phyloP scores from a whole-genome alignment of 2,113 vertebrate genomes.

The Toxotes chatareus region DNA sequence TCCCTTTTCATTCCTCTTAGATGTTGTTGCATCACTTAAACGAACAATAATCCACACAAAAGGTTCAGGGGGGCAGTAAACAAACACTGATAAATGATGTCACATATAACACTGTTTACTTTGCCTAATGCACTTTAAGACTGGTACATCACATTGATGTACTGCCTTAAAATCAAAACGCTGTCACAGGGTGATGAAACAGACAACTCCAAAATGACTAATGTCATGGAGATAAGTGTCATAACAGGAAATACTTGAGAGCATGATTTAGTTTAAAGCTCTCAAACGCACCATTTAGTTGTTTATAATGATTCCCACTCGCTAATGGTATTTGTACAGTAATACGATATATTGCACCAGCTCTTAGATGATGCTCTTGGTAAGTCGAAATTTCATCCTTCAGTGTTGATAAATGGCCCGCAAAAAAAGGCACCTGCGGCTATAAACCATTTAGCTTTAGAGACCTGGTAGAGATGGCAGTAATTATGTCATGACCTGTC shows the following conservation, averaged over 20 bases:
- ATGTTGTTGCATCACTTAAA: conserved; percentile 54
- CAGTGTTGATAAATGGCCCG: conserved; percentile 16
- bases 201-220: background rate
- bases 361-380: conserved; percentile 2
- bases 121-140: conserved; percentile 11
- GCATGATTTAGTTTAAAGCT: background rate
- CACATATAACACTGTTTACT: conserved; percentile 12
- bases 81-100: conserved; percentile 33
- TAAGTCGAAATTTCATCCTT: conserved; percentile 16
- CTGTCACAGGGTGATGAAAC: background rate
- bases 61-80: conserved; percentile 17
- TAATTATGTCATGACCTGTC: conserved; percentile 35
- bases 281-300: background rate
- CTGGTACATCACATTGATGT: background rate
- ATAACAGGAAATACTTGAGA: background rate
- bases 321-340: background rate
- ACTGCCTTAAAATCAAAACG: background rate
- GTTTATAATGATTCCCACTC: background rate
- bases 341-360: background rate
- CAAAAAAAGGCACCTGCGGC: conserved; percentile 46
- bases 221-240: background rate
- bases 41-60: conserved; percentile 34
- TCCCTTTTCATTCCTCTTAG: conserved; percentile 34
- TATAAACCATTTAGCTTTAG: conserved; percentile 23
- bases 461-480: conserved; percentile 3